phyloP scores from a whole-genome alignment of 2,888 invertebrate genomes.

The Diogma glabrata region DNA sequence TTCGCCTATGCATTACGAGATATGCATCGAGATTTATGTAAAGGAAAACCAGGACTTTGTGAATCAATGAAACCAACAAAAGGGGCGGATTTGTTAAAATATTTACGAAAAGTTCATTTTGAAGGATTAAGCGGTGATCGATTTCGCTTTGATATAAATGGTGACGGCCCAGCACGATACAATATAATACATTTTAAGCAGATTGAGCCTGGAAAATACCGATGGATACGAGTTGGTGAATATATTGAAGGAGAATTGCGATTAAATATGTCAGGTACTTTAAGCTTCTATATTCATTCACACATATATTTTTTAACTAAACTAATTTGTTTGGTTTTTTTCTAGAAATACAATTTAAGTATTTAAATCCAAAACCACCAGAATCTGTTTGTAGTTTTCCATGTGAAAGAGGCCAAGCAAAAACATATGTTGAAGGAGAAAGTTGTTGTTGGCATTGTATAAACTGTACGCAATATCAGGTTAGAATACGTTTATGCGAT shows the following conservation, averaged over 20 bases:
- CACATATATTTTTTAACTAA: background rate
- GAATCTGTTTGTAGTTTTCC: conserved; percentile 85
- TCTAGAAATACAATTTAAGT: conserved; percentile 72
- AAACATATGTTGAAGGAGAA: conserved; percentile 85
- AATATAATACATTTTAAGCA: conserved; percentile 94
- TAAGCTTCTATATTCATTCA: no score
- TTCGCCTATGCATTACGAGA: conserved; percentile 83
- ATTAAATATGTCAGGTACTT: conserved; percentile 68
- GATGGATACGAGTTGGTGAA: conserved; percentile 80
- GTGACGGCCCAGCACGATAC: conserved; percentile 90
- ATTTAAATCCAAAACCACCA: conserved; percentile 65
- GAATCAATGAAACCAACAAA: conserved; percentile 83
- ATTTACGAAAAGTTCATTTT: conserved; percentile 75
- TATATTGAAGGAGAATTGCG: conserved; percentile 71
- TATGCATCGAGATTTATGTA: conserved; percentile 76
- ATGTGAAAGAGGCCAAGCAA: conserved; percentile 80
- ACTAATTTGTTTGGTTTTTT: background rate
- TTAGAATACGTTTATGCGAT: no score
- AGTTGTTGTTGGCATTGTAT: conserved; percentile 93
- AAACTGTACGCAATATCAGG: conserved; percentile 80
- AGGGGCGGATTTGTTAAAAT: conserved; percentile 71
- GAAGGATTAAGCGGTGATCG: conserved; percentile 78
- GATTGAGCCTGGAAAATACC: conserved; percentile 55
- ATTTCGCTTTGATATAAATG: conserved; percentile 80
- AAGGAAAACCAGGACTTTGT: conserved; percentile 64